Conservation (phyloP, 2,797 vertebrate species). For the Enoplosus armatus region DNA sequence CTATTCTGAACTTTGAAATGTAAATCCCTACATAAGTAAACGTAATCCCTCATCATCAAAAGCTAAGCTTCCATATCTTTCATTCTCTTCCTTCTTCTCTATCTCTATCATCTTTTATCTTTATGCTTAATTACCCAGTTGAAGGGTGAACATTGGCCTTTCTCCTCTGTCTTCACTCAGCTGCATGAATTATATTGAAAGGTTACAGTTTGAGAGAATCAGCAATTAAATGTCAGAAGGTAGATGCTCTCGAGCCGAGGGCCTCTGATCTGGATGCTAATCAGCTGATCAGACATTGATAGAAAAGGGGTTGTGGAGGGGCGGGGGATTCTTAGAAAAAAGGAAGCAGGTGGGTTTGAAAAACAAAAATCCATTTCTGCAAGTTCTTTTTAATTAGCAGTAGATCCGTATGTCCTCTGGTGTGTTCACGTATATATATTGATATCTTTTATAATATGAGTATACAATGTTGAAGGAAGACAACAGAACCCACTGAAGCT, state of each 20-base stretch:
- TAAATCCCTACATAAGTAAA: constrained; percentile 22
- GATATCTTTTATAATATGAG: not conserved
- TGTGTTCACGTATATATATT: not conserved
- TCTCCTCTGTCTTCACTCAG: constrained; percentile 37
- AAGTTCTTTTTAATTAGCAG: constrained; percentile 30
- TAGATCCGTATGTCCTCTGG: not conserved
- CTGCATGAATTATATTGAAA: constrained; percentile 58
- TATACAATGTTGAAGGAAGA: too few species aligned
- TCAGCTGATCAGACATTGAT: constrained; percentile 46
- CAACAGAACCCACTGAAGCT: not conserved
- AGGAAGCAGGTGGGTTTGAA: constrained; percentile 32
- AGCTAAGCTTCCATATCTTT: not conserved
- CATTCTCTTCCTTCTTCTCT: not conserved
- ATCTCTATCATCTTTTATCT: constrained; percentile 28
- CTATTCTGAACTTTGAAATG: constrained; percentile 2
- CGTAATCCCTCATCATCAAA: constrained; percentile 23
- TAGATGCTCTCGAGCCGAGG: constrained; percentile 33
- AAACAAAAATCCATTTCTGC: constrained; percentile 41
- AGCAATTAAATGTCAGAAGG: constrained; percentile 67
- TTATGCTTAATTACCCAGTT: constrained; percentile 29
- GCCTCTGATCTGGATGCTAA: constrained; percentile 53
- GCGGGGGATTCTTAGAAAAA: constrained; percentile 48
- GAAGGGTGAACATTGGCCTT: constrained; percentile 56
- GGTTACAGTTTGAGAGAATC: constrained; percentile 68
- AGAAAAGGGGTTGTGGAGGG: not conserved